Evolutionary conservation across 2,888 invertebrate genomes (phyloP).

Genomic region (Schrankia costaestrigalis): DNA sequence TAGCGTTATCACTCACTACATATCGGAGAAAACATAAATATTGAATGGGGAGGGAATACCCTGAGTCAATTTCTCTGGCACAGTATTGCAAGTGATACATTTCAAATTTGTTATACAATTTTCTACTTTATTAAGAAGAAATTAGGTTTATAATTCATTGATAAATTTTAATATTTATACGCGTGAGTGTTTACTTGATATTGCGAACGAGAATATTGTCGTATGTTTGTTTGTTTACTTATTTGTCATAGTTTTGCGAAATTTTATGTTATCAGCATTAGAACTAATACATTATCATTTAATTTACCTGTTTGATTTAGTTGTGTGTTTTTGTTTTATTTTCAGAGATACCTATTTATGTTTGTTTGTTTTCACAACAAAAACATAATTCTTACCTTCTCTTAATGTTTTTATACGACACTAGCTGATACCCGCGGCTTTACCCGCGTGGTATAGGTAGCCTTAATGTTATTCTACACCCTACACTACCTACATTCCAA

Average conservation of each 20-base stretch:
- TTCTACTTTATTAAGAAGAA: constrained; percentile 13
- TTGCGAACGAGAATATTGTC: constrained; percentile 13
- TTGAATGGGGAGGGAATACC: constrained; percentile 59
- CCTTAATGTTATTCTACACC: too few relatives aligned
- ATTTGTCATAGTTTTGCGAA: constrained; percentile 2
- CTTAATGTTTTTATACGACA: too few relatives aligned
- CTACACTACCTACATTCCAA: too few relatives aligned
- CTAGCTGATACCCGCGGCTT: too few relatives aligned
- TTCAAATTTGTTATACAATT: constrained; percentile 14
- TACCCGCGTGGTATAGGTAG: too few relatives aligned
- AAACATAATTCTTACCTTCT: too few relatives aligned
- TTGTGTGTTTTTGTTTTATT: too few relatives aligned
- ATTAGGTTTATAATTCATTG: constrained; percentile 20
- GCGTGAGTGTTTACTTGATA: constrained; percentile 18
- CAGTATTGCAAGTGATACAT: constrained; percentile 54
- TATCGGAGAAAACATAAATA: constrained; percentile 42
- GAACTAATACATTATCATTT: constrained; percentile 7
- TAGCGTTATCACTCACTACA: constrained; percentile 15
- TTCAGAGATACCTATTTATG: too few relatives aligned
- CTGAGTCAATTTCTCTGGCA: constrained; percentile 56
- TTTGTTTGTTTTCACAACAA: too few relatives aligned
- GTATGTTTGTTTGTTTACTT: constrained; percentile 8
- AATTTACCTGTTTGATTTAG: constrained; percentile 15
- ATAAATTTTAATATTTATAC: constrained; percentile 13
- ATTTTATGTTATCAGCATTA: too few relatives aligned